Percentiles rank a stretch among this genome's conserved stretches.
Evolutionary conservation across 1,140 invertebrate genomes (phyloP).

Genomic region (Hermetia illucens): DNA sequence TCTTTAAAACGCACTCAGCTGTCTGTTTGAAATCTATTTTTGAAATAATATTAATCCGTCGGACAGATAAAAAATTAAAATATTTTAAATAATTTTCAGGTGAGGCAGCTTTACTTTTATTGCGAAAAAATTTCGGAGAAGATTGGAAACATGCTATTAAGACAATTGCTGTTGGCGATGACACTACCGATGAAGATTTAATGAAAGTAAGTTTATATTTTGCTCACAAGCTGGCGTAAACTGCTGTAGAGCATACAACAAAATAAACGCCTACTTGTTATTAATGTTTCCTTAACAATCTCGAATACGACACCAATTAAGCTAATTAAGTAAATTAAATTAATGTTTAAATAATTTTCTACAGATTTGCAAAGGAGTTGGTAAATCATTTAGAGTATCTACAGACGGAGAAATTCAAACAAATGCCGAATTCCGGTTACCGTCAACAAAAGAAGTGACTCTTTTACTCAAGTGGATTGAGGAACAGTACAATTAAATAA

Average conservation of each 20-base stretch:
- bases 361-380: conserved; percentile 69
- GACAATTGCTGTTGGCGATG: conserved; percentile 80
- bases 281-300: no score
- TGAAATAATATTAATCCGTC: not conserved
- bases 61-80: not conserved
- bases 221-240: no score
- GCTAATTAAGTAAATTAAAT: not conserved
- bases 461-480: conserved; percentile 80
- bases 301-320: not conserved
- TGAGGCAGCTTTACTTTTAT: conserved; percentile 72
- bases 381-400: conserved; percentile 73
- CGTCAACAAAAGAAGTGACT: conserved; percentile 71
- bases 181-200: conserved; percentile 80
- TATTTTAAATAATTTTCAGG: conserved; percentile 25
- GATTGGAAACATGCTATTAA: conserved; percentile 74
- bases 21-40: not conserved
- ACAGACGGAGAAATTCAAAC: conserved; percentile 66
- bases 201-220: conserved; percentile 60
- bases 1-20: no score
- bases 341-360: conserved; percentile 9
- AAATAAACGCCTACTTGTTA: no score
- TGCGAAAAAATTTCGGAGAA: conserved; percentile 74
- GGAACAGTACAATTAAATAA: no score
- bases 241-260: no score
- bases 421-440: conserved; percentile 65